Conservation (phyloP, 92 coral and sea anemone genomes). For the Porites evermanni region DNA sequence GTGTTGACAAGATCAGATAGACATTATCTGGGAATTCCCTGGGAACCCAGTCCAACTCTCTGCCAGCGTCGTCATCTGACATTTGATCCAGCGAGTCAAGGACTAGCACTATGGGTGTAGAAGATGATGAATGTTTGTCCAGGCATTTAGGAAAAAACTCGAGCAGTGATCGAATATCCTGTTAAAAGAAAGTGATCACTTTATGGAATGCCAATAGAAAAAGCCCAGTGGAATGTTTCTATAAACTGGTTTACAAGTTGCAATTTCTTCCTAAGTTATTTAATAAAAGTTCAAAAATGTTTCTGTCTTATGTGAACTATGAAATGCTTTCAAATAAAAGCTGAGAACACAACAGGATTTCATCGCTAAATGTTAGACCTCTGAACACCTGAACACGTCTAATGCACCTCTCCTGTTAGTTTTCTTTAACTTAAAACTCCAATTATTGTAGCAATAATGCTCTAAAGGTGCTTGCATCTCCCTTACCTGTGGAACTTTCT, state of each 20-base stretch:
- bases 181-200: not conserved
- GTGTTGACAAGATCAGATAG: constrained; percentile 83
- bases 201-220: not conserved
- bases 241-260: no score
- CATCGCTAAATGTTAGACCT: no score
- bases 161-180: constrained; percentile 87
- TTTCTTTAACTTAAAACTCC: no score
- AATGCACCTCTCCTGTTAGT: no score
- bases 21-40: constrained; percentile 78
- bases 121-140: constrained; percentile 69
- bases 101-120: constrained; percentile 79
- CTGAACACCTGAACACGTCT: no score
- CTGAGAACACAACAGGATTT: no score
- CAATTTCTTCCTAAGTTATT: no score
- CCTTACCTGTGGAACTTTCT: constrained; percentile 85
- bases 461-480: no score
- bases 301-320: no score
- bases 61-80: constrained; percentile 93
- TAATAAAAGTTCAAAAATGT: no score
- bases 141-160: constrained; percentile 80
- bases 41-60: constrained; percentile 94
- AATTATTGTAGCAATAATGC: no score
- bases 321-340: no score
- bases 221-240: not conserved
- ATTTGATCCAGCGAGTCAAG: constrained; percentile 97